These are phyloP conservation scores for Agrochola lota DNA, from an alignment of 2,888 invertebrate species.

Conservation along the genomic window DNA sequence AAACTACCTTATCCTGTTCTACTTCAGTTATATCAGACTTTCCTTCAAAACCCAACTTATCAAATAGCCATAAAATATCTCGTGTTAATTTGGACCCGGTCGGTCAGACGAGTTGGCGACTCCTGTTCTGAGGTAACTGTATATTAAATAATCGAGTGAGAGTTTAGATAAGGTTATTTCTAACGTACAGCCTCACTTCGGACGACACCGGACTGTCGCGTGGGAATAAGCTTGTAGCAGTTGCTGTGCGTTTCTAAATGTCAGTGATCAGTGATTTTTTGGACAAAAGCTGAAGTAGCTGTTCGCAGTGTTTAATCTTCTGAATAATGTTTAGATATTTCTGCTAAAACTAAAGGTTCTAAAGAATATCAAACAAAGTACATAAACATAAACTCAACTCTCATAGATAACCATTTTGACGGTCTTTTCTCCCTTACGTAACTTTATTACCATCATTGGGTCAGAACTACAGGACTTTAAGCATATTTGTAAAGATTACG, in stretches of 20 bases:
- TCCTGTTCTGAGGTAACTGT: conserved; percentile 20
- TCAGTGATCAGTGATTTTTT: not conserved
- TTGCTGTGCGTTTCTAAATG: not conserved
- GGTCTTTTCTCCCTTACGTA: not conserved
- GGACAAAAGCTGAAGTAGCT: not conserved
- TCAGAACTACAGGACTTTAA: conserved; percentile 6
- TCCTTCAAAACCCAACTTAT: not conserved
- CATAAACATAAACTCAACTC: not conserved
- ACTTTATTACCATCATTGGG: not conserved
- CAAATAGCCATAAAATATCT: conserved; percentile 24
- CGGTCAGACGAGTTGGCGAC: conserved; percentile 10
- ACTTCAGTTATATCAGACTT: not conserved
- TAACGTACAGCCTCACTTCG: not conserved
- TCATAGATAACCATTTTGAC: not conserved
- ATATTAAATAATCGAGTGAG: conserved; percentile 43
- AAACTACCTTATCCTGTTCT: no score
- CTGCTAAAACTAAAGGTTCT: not conserved
- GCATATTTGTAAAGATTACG: conserved; percentile 27
- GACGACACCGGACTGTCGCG: not conserved
- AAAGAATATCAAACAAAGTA: not conserved
- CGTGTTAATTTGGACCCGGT: not conserved
- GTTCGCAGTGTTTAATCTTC: not conserved
- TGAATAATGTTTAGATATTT: not conserved
- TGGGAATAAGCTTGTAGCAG: not conserved
- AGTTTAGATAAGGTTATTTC: conserved; percentile 19